A percentile compares a stretch with the other conserved stretches of the same genome.
Evolutionary conservation across 2,797 vertebrate genomes (phyloP).

Genomic region (Schizopygopsis pylzovi): DNA sequence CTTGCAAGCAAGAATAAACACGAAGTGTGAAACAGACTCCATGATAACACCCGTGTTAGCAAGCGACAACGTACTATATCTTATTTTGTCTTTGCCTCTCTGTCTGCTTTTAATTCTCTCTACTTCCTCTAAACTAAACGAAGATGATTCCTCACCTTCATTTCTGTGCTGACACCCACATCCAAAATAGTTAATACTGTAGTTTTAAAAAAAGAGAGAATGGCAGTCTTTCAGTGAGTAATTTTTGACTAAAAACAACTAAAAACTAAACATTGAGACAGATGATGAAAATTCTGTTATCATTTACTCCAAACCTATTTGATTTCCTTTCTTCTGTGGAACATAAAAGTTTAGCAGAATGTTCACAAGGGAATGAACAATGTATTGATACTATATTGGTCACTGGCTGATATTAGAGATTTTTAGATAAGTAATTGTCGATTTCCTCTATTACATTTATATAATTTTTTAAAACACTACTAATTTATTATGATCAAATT

Average conservation of each 20-base stretch:
- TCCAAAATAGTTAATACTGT: conserved; percentile 7
- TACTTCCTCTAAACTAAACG: neutral
- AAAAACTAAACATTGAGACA: conserved; percentile 8
- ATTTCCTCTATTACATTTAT: neutral
- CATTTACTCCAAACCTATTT: neutral
- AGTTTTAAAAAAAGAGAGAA: conserved; percentile 6
- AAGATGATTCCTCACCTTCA: neutral
- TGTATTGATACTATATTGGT: neutral
- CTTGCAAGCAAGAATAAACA: conserved; percentile 34
- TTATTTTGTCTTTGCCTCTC: conserved; percentile 7
- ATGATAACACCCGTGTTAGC: conserved; percentile 19
- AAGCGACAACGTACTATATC: neutral
- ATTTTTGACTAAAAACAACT: conserved; percentile 10
- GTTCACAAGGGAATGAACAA: neutral
- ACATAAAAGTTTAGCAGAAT: neutral
- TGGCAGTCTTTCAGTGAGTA: neutral
- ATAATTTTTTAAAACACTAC: neutral
- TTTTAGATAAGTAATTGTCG: neutral
- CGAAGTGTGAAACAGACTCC: conserved; percentile 7
- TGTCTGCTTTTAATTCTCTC: neutral
- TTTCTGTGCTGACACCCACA: neutral
- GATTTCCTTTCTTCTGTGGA: neutral
- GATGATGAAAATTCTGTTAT: neutral
- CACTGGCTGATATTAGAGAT: neutral
- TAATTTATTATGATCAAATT: neutral